A percentile compares a stretch with the other conserved stretches of the same genome.
These are phyloP conservation scores for Platyscapa corneri DNA, from an alignment of 1,140 invertebrate genomes.

Conservation along the genomic window DNA sequence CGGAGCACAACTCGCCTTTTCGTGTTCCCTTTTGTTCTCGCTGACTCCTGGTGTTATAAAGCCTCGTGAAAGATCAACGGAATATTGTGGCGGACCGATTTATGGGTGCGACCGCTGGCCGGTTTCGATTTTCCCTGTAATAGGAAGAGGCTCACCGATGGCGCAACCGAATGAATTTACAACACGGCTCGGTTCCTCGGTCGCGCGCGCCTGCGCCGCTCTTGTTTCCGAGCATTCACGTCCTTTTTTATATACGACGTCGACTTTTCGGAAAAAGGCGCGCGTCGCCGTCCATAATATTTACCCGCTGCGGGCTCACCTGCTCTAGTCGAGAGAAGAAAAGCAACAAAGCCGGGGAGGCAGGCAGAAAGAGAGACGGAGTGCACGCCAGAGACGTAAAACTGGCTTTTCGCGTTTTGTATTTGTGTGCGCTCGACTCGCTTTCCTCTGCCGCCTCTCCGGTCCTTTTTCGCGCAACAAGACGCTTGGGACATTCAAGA, in stretches of 20 bases:
- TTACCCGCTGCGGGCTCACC: constrained; percentile 37
- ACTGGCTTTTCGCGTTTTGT: not conserved
- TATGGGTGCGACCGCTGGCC: constrained; percentile 44
- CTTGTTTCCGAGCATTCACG: not conserved
- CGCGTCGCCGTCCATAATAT: constrained; percentile 34
- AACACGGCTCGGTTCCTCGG: constrained; percentile 22
- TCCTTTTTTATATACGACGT: constrained; percentile 17
- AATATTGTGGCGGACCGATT: constrained; percentile 29
- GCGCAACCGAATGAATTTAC: constrained; percentile 31
- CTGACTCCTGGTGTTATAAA: constrained; percentile 19
- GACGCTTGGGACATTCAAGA: constrained; percentile 18
- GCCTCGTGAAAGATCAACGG: not conserved
- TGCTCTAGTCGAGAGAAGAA: not conserved
- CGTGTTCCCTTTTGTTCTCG: not conserved
- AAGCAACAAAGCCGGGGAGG: not conserved
- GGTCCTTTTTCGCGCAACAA: constrained; percentile 20
- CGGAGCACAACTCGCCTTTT: not conserved
- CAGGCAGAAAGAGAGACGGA: not conserved
- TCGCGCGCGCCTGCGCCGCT: not conserved
- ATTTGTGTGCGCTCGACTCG: not conserved
- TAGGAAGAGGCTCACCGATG: not conserved
- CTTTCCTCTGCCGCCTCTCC: not conserved
- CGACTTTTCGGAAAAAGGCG: constrained; percentile 6
- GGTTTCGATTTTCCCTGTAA: constrained; percentile 43
- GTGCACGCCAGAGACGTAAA: constrained; percentile 20